Conservation (phyloP, 2,888 invertebrate genomes). For the Ectobius pallidus region DNA sequence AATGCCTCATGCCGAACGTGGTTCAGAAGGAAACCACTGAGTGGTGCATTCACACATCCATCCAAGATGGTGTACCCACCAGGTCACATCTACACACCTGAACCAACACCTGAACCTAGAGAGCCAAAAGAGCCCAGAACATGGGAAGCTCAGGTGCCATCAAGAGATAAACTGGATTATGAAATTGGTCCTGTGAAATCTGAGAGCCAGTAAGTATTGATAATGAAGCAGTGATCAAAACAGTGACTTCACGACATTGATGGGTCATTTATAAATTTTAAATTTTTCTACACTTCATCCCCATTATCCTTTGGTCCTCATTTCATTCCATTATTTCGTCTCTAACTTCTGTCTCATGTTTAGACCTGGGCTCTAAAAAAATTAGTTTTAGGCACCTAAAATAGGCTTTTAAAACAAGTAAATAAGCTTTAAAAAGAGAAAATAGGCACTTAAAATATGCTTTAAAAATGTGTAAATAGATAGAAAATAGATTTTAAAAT, state of each 20-base stretch:
- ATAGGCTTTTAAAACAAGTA: no score
- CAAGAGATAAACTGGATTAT: constrained; percentile 81
- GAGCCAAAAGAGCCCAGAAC: constrained; percentile 59
- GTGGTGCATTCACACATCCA: constrained; percentile 88
- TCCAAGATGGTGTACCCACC: constrained; percentile 94
- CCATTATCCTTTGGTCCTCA: no score
- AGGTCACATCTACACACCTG: constrained; percentile 80
- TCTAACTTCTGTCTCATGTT: no score
- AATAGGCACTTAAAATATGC: no score
- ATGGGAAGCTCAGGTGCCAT: constrained; percentile 75
- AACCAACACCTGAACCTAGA: constrained; percentile 62
- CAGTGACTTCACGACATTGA: background rate
- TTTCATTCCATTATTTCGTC: no score
- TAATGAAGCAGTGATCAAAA: background rate
- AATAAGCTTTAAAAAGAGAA: no score
- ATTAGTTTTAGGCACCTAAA: no score
- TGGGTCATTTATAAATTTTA: constrained; percentile 26
- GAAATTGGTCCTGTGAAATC: constrained; percentile 80
- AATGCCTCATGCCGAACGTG: constrained; percentile 88
- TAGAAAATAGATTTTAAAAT: no score
- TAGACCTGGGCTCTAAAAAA: no score
- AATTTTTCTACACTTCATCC: no score
- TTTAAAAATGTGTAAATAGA: no score
- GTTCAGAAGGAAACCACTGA: constrained; percentile 82
- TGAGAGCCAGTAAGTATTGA: constrained; percentile 80